These are phyloP conservation scores for Drosophila dunni DNA, from an alignment of 1,140 invertebrate species.

Conservation along the genomic window DNA sequence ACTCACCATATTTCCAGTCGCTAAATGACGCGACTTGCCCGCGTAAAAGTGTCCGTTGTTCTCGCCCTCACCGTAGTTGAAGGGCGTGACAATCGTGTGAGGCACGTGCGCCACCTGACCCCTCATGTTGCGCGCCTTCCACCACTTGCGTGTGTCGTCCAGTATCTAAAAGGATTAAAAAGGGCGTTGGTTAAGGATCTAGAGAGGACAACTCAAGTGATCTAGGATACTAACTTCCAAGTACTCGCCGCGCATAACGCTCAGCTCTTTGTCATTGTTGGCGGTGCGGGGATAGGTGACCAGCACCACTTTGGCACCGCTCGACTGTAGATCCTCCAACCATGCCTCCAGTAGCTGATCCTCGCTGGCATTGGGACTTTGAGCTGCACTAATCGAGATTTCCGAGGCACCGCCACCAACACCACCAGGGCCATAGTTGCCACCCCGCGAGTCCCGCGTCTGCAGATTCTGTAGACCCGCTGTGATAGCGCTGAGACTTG, in stretches of 20 bases:
- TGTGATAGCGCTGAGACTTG: constrained; percentile 67
- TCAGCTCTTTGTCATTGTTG: constrained; percentile 99
- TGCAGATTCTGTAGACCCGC: constrained; percentile 76
- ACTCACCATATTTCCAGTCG: constrained; percentile 31
- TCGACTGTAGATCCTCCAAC: constrained; percentile 90
- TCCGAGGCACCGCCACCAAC: constrained; percentile 55
- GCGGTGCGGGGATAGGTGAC: constrained; percentile 97
- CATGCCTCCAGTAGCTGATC: constrained; percentile 86
- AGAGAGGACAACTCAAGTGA: neutral
- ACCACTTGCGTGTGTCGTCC: constrained; percentile 98
- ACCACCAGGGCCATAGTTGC: constrained; percentile 29
- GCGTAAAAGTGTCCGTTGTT: constrained; percentile 86
- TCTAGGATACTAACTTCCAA: constrained; percentile 89
- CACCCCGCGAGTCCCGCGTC: constrained; percentile 55
- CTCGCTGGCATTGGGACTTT: constrained; percentile 59
- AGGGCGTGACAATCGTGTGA: constrained; percentile 96
- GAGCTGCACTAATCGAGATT: constrained; percentile 32
- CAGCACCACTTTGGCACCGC: constrained; percentile 93
- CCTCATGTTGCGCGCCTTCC: constrained; percentile 96
- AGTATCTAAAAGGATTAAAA: constrained; percentile 88
- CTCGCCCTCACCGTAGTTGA: constrained; percentile 85
- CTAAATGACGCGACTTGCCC: constrained; percentile 55
- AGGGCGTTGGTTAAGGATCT: neutral
- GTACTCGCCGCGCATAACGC: constrained; percentile 97
- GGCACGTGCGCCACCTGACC: constrained; percentile 97